A percentile compares a stretch with the other conserved stretches of the same genome.
phyloP scores from a whole-genome alignment of 1,140 invertebrate genomes.

The Nymphalis io region DNA sequence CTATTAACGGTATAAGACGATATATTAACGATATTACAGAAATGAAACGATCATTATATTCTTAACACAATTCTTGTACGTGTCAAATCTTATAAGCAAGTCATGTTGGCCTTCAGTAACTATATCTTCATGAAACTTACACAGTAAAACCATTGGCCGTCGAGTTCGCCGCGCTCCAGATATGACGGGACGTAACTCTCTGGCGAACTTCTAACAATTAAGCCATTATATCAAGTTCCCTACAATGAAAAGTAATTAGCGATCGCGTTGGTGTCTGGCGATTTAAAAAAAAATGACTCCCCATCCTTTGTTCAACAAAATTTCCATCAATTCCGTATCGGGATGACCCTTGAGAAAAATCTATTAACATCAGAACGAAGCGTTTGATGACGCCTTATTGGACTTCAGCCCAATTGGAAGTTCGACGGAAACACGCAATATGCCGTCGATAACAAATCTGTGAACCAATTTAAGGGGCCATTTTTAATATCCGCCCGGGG shows the following conservation, averaged over 20 bases:
- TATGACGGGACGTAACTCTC: constrained; percentile 52
- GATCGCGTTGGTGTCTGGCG: constrained; percentile 40
- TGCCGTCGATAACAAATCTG: constrained; percentile 64
- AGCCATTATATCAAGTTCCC: constrained; percentile 59
- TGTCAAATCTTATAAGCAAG: constrained; percentile 28
- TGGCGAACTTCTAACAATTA: constrained; percentile 66
- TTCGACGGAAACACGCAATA: constrained; percentile 64
- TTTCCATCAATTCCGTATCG: constrained; percentile 56
- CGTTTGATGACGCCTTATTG: constrained; percentile 52
- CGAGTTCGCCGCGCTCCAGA: constrained; percentile 43
- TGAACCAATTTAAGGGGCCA: constrained; percentile 69
- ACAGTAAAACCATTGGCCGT: constrained; percentile 36
- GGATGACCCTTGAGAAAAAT: constrained; percentile 50
- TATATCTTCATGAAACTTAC: constrained; percentile 36
- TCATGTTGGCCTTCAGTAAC: constrained; percentile 32
- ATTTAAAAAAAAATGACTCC: constrained; percentile 52
- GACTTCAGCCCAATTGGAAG: constrained; percentile 49
- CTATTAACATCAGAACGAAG: constrained; percentile 55
- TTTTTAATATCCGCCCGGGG: constrained; percentile 75
- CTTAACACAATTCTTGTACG: neutral
- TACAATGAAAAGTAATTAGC: constrained; percentile 72
- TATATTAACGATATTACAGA: neutral
- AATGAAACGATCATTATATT: neutral
- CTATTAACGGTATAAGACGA: no score
- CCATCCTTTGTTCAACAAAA: constrained; percentile 44